phyloP scores from a whole-genome alignment of 2,113 vertebrate species.

The Caranx melampygus region DNA sequence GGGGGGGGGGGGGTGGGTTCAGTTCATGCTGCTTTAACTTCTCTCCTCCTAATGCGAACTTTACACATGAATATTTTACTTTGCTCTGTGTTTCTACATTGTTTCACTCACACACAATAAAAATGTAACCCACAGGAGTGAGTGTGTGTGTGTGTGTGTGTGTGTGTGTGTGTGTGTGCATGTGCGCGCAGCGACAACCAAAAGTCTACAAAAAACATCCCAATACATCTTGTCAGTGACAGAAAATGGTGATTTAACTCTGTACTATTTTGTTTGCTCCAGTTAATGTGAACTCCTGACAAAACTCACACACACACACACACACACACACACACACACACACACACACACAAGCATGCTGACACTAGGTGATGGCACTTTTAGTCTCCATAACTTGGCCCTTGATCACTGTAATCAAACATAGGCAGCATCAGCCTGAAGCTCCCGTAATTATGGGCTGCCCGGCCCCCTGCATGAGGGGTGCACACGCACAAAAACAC shows the following conservation, averaged over 20 bases:
- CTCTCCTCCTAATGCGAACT: constrained; percentile 55
- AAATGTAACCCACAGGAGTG: too few species aligned
- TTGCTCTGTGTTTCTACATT: constrained; percentile 31
- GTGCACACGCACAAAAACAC: constrained; percentile 26
- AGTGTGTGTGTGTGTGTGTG: not conserved
- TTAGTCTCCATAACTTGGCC: constrained; percentile 75
- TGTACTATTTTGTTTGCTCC: constrained; percentile 17
- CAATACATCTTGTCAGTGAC: constrained; percentile 4
- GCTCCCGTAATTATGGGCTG: constrained; percentile 74
- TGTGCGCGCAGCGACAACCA: not conserved
- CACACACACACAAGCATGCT: constrained; percentile 16
- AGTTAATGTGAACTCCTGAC: constrained; percentile 38
- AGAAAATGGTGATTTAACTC: constrained; percentile 30
- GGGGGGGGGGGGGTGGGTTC: not conserved
- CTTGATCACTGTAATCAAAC: constrained; percentile 82
- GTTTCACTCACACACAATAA: constrained; percentile 4
- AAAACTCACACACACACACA: constrained; percentile 27
- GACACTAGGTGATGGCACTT: constrained; percentile 63
- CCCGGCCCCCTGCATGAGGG: constrained; percentile 34
- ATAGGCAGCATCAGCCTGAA: constrained; percentile 73
- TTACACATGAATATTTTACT: constrained; percentile 65
- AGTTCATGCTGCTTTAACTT: constrained; percentile 49
- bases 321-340: constrained; percentile 14
- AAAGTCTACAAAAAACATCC: constrained; percentile 25
- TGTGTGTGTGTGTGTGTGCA: not conserved